Evolutionary conservation across 2,113 vertebrate genomes (phyloP).

Genomic region (Alectura lathami): DNA sequence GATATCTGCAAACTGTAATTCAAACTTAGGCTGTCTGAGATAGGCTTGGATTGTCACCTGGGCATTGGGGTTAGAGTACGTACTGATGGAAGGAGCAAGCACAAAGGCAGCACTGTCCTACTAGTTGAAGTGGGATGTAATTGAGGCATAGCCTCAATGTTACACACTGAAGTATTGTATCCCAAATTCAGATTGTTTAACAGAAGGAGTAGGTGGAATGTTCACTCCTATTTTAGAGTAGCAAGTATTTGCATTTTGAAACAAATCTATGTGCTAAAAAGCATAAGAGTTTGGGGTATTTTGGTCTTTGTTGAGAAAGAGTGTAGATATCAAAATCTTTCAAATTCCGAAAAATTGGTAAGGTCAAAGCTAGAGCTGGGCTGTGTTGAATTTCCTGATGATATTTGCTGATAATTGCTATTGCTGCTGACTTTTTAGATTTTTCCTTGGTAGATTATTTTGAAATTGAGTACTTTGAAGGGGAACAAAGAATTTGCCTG

Average conservation of each 20-base stretch:
- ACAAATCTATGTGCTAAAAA: neutral
- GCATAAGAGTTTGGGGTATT: rapidly evolving
- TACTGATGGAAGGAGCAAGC: neutral
- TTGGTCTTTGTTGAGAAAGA: neutral
- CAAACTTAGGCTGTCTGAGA: neutral
- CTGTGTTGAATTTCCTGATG: neutral
- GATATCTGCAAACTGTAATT: neutral
- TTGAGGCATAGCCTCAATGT: neutral
- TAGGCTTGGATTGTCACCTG: neutral
- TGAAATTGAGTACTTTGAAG: neutral
- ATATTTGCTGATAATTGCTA: neutral
- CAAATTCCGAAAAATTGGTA: neutral
- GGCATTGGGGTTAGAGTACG: neutral
- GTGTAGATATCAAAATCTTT: neutral
- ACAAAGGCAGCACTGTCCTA: neutral
- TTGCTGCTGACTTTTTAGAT: neutral
- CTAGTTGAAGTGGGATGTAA: neutral
- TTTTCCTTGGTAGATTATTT: neutral
- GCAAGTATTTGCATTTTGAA: neutral
- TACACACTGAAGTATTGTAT: neutral
- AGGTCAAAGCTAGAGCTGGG: neutral
- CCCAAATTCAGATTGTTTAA: neutral
- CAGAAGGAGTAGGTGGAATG: neutral
- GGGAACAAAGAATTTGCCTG: neutral
- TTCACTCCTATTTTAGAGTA: neutral